These are phyloP conservation scores for Micromussa lordhowensis DNA, from an alignment of 92 coral and sea anemone genomes.

Conservation along the genomic window DNA sequence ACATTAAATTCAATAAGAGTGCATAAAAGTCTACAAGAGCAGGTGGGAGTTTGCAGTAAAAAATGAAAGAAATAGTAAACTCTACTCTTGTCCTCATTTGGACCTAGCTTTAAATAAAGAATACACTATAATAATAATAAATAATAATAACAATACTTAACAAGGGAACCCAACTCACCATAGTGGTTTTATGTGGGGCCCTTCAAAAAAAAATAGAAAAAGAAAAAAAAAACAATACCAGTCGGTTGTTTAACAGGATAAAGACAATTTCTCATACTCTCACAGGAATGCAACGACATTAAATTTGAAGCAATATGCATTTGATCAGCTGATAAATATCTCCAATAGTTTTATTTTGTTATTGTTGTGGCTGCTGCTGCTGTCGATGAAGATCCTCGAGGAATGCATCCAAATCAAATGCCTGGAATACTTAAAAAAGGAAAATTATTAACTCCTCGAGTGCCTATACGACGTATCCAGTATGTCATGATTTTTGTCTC, in stretches of 20 bases:
- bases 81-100: not conserved
- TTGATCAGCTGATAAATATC: not conserved
- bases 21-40: not conserved
- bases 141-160: too few species aligned
- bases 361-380: slow-evolving; percentile 30
- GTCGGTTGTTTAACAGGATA: not conserved
- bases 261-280: not conserved
- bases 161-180: too few species aligned
- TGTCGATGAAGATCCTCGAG: slow-evolving; percentile 32
- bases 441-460: not conserved
- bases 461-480: too few species aligned
- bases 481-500: too few species aligned
- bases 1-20: not conserved
- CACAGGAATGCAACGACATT: not conserved
- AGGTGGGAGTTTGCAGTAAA: not conserved
- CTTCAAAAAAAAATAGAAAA: too few species aligned
- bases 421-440: slow-evolving; percentile 1
- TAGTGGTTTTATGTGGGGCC: too few species aligned
- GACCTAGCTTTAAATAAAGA: not conserved
- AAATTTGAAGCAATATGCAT: not conserved
- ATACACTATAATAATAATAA: too few species aligned
- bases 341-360: not conserved
- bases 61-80: not conserved
- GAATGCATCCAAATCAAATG: slow-evolving; percentile 37
- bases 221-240: too few species aligned